phyloP scores from a whole-genome alignment of 2,113 vertebrate species.

The Gallinago undulata region DNA sequence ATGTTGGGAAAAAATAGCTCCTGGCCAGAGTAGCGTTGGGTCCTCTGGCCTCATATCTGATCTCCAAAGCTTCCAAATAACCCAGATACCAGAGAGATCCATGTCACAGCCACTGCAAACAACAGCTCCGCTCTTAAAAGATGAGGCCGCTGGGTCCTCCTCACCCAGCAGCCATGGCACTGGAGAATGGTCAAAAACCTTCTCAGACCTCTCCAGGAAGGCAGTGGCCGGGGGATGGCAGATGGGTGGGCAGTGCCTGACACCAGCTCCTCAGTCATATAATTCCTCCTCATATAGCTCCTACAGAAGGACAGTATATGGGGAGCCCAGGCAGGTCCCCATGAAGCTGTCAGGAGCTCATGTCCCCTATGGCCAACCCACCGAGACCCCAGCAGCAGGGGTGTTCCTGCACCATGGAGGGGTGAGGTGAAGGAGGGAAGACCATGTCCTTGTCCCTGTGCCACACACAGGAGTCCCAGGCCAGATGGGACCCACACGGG shows the following conservation, averaged over 20 bases:
- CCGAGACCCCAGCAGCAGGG: background rate
- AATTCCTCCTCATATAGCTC: too few relatives aligned
- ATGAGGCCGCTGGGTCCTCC: background rate
- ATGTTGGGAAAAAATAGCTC: background rate
- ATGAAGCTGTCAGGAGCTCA: background rate
- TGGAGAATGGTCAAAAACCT: background rate
- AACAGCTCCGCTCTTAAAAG: background rate
- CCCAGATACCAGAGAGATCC: background rate
- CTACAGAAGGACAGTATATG: background rate
- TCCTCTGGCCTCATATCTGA: background rate
- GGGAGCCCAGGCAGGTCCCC: background rate
- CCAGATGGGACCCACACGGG: fast-evolving
- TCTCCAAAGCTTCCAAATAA: background rate
- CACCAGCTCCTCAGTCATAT: background rate
- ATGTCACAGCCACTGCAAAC: background rate
- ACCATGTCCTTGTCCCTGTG: background rate
- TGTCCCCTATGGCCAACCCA: background rate
- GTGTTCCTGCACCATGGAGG: background rate
- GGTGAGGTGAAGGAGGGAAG: background rate
- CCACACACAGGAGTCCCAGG: background rate
- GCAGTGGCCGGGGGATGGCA: background rate
- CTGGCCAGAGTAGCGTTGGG: background rate
- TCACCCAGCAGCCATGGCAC: background rate
- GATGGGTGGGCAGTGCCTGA: background rate
- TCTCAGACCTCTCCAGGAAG: background rate